These are phyloP conservation scores for Meloidogyne floridensis DNA, from an alignment of 1,140 invertebrate species.

Conservation along the genomic window DNA sequence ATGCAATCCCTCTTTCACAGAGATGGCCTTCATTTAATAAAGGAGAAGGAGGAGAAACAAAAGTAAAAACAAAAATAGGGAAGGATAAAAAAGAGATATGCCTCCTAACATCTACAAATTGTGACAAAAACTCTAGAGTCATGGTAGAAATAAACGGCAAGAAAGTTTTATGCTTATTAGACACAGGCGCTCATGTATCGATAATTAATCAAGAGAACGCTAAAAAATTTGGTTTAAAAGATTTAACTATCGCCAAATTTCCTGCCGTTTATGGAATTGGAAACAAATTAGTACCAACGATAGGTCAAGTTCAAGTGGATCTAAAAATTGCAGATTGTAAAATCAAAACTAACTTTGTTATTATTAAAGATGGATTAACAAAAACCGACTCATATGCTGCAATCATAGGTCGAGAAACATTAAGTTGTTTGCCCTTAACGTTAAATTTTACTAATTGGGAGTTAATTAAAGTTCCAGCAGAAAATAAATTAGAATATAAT, in stretches of 20 bases:
- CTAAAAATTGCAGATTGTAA: background rate
- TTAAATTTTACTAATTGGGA: background rate
- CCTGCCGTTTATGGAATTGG: background rate
- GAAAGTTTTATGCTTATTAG: background rate
- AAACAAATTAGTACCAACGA: background rate
- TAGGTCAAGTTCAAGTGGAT: background rate
- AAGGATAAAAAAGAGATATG: no score
- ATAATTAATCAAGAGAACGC: background rate
- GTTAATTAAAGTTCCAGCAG: background rate
- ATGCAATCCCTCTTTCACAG: no score
- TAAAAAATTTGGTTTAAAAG: background rate
- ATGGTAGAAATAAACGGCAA: background rate
- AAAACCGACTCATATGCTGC: background rate
- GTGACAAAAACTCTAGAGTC: slow-evolving; percentile 2
- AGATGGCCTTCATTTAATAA: no score
- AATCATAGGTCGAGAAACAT: slow-evolving; percentile 5
- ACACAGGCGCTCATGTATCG: slow-evolving; percentile 6
- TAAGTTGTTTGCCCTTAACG: background rate
- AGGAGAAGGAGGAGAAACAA: background rate
- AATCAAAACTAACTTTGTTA: background rate
- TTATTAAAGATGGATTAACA: background rate
- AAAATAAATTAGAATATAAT: no score
- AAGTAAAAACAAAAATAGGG: background rate
- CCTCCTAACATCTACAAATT: background rate
- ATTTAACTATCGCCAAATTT: background rate